These are phyloP conservation scores for Chloroceryle amazona DNA, from an alignment of 2,797 vertebrate species.

Conservation along the genomic window DNA sequence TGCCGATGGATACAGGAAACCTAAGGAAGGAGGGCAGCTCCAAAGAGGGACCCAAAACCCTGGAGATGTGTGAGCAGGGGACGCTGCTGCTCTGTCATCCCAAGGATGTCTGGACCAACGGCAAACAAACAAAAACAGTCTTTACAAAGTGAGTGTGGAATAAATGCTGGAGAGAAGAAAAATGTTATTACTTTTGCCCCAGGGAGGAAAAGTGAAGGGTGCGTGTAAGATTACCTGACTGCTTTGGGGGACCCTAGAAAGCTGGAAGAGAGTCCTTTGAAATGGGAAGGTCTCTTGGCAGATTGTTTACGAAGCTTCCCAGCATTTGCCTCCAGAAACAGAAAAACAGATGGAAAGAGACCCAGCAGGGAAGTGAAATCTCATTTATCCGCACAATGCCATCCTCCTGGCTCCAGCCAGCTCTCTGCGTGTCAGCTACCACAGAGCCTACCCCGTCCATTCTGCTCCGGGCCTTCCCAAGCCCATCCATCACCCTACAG, in stretches of 20 bases:
- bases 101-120: not conserved
- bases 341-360: constrained; percentile 86
- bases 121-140: not conserved
- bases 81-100: not conserved
- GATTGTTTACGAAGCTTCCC: constrained; percentile 15
- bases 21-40: not conserved
- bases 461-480: constrained; percentile 62
- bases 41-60: not conserved
- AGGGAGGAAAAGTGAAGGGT: not conserved
- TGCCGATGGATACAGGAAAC: not conserved
- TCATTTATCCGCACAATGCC: constrained; percentile 75
- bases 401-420: constrained; percentile 47
- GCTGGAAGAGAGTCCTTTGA: not conserved
- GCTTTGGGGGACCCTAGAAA: not conserved
- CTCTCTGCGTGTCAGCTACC: constrained; percentile 31
- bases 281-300: constrained; percentile 32
- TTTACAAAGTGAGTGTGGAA: not conserved
- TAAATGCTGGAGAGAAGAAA: not conserved
- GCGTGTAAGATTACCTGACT: not conserved
- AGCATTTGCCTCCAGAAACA: constrained; percentile 52
- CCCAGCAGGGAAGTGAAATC: constrained; percentile 85
- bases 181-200: not conserved
- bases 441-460: not conserved
- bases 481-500: constrained; percentile 56
- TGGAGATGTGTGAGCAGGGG: not conserved